Conservation (phyloP, 1,140 invertebrate species). For the Ylistrum balloti region DNA sequence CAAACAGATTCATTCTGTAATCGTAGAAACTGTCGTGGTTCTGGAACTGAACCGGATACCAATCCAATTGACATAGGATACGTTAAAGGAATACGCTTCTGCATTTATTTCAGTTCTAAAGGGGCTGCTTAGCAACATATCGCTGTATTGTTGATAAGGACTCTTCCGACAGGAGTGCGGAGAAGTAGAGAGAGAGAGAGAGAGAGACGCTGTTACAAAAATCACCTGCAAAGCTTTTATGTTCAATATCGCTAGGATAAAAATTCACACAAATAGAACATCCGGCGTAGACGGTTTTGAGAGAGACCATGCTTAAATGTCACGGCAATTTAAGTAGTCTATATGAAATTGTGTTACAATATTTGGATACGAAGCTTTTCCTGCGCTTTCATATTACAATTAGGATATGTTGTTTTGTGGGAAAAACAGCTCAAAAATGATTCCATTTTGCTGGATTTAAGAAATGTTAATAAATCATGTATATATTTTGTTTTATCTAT, state of each 20-base stretch:
- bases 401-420: too few relatives aligned
- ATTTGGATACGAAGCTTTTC: too few relatives aligned
- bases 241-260: not conserved
- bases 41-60: not conserved
- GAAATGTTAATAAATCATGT: too few relatives aligned
- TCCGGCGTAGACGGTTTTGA: not conserved
- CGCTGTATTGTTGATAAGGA: not conserved
- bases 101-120: not conserved
- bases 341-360: too few relatives aligned
- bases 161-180: not conserved
- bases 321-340: not conserved
- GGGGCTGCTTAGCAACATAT: not conserved
- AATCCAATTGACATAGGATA: not conserved
- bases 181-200: not conserved
- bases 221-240: constrained; percentile 38
- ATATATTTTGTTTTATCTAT: too few relatives aligned
- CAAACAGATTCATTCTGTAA: not conserved
- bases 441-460: too few relatives aligned
- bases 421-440: too few relatives aligned
- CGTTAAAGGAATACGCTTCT: not conserved
- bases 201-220: not conserved
- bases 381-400: too few relatives aligned
- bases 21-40: not conserved
- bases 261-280: not conserved
- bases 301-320: not conserved